Evolutionary conservation across 2,888 invertebrate genomes (phyloP).

Genomic region (Lasius platythorax): DNA sequence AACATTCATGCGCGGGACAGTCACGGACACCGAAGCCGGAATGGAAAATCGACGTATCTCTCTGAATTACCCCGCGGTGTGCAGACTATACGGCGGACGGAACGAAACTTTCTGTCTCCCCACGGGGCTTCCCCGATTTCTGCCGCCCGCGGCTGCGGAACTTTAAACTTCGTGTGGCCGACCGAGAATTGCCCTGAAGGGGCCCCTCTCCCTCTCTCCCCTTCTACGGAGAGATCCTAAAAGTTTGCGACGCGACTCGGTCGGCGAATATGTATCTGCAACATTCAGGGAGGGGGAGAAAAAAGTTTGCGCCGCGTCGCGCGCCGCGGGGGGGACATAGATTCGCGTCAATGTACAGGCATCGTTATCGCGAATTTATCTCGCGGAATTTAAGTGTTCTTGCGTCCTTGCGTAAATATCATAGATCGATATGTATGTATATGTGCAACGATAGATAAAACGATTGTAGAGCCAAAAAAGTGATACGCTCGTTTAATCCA

Average conservation of each 20-base stretch:
- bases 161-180: slow-evolving; percentile 70
- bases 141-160: slow-evolving; percentile 57
- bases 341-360: slow-evolving; percentile 40
- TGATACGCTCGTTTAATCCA: background rate
- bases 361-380: slow-evolving; percentile 41
- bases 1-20: slow-evolving; percentile 66
- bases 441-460: background rate
- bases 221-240: slow-evolving; percentile 63
- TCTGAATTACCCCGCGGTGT: slow-evolving; percentile 69
- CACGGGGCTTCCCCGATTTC: slow-evolving; percentile 71
- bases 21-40: slow-evolving; percentile 58
- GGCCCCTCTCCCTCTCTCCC: slow-evolving; percentile 39
- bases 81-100: slow-evolving; percentile 68
- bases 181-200: slow-evolving; percentile 68
- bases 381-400: background rate
- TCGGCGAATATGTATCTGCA: slow-evolving; percentile 69
- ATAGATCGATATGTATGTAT: background rate
- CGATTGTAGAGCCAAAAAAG: background rate
- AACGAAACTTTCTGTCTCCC: slow-evolving; percentile 72
- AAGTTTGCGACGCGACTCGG: slow-evolving; percentile 69
- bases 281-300: slow-evolving; percentile 64
- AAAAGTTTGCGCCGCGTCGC: slow-evolving; percentile 62
- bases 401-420: background rate
- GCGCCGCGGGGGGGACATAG: slow-evolving; percentile 32
- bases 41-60: slow-evolving; percentile 75